These are phyloP conservation scores for Lumbricus terrestris DNA, from an alignment of 2,888 invertebrate species.

Conservation along the genomic window DNA sequence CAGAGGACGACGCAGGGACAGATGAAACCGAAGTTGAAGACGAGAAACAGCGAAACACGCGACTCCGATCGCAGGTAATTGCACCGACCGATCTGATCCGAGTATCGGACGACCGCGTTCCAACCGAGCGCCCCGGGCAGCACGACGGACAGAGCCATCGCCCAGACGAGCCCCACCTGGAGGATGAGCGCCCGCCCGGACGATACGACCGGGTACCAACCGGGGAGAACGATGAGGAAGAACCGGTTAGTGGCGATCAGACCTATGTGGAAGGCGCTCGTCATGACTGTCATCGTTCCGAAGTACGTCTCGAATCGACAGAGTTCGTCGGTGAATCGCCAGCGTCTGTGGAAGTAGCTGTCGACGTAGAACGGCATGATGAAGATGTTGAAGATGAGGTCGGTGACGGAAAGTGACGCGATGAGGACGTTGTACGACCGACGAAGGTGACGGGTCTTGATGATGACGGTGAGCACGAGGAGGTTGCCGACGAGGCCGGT, in stretches of 20 bases:
- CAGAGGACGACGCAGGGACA: conserved; percentile 25
- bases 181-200: conserved; percentile 8
- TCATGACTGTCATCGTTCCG: conserved; percentile 26
- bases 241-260: conserved; percentile 29
- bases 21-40: conserved; percentile 29
- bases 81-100: conserved; percentile 31
- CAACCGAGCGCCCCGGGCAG: conserved; percentile 30
- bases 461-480: conserved; percentile 20
- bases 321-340: conserved; percentile 24
- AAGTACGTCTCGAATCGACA: conserved; percentile 27
- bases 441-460: conserved; percentile 16
- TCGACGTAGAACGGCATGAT: conserved; percentile 33
- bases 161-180: conserved; percentile 28
- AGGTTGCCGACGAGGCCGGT: conserved; percentile 28
- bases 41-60: conserved; percentile 23
- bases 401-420: conserved; percentile 30
- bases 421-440: conserved; percentile 32
- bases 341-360: conserved; percentile 23
- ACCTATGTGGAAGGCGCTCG: conserved; percentile 28
- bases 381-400: conserved; percentile 28
- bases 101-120: conserved; percentile 31
- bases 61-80: conserved; percentile 29
- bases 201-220: background rate
- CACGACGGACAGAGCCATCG: conserved; percentile 18
- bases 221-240: background rate